These are phyloP conservation scores for Caenorhabditis japonica DNA, from an alignment of 2,888 invertebrate species.

Conservation along the genomic window DNA sequence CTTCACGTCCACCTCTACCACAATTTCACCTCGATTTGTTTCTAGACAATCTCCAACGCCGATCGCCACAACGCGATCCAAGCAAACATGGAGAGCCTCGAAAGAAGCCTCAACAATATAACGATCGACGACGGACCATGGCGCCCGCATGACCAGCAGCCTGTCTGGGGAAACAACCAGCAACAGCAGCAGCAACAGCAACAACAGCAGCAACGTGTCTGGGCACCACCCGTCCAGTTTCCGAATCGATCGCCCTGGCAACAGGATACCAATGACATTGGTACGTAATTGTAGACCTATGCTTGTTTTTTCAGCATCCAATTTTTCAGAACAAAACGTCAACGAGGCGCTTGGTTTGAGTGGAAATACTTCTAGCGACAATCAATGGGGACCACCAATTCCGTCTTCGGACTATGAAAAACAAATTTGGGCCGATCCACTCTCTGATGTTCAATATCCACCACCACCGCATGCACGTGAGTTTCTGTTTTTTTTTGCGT, in stretches of 20 bases:
- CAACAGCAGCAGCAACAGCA: conserved; percentile 17
- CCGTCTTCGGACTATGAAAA: conserved; percentile 47
- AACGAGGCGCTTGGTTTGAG: conserved; percentile 47
- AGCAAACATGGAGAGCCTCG: conserved; percentile 58
- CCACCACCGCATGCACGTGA: conserved; percentile 42
- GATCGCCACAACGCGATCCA: conserved; percentile 51
- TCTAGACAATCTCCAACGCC: conserved; percentile 41
- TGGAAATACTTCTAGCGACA: conserved; percentile 19
- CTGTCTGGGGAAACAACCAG: conserved; percentile 40
- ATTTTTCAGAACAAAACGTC: conserved; percentile 35
- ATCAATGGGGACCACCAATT: conserved; percentile 57
- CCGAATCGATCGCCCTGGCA: conserved; percentile 37
- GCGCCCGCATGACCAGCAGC: conserved; percentile 60
- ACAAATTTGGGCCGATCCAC: conserved; percentile 52
- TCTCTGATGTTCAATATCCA: conserved; percentile 25
- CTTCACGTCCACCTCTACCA: too few species aligned
- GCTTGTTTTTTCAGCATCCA: not conserved
- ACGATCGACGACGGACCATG: conserved; percentile 61
- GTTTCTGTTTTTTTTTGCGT: too few species aligned
- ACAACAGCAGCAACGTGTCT: conserved; percentile 32
- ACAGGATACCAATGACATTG: conserved; percentile 30
- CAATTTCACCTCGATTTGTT: not conserved
- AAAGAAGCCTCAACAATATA: conserved; percentile 60
- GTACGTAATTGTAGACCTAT: conserved; percentile 2
- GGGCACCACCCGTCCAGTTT: conserved; percentile 43